Evolutionary conservation across 30 jellyfish, hydroid and myxozoan genomes (phyloP), one percentile per base, ranked within the genome.

Genomic region (Pelagia noctiluca): DNA sequence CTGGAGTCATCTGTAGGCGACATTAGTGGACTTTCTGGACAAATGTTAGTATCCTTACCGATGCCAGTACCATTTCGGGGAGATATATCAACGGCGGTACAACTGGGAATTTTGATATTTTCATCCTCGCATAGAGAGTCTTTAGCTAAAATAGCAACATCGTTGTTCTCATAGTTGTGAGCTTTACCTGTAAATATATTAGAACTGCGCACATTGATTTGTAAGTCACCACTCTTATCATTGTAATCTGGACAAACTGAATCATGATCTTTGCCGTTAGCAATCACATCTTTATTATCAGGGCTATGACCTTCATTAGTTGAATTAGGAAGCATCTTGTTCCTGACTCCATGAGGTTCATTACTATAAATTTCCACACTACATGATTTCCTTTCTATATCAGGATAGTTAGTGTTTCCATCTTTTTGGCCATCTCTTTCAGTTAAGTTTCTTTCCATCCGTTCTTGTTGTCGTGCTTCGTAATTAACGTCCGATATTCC

Each of bases 1-100:
- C n/a, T n/a, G n/a, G n/a, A 81, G 84, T 13, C 78, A 77, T 29
- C 78, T 81, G 11, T 82, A 79, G n/a, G 85, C 73, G 71, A 70
- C 57, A 46, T 13, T 16, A 52, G 26, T 2, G 12, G 68, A 52
- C 68, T 52, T 2, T 3, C 68, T 52, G n/a, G n/a, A n/a, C n/a
- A n/a, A 42, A 42, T 42, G 16, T 16, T 42, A 8, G 8, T 42
- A 42, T 42, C 16, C 8, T 42, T 16, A 42, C 57, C 57, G 16
- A 42, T 16, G 8, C 16, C 16, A 42, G 8, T 16, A 8, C 12
- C 57, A 42, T 42, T 42, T 16, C 16, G 12, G 16, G 16, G 16
- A 8, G 8, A 16, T 42, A 16, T 16, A 42, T 42, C 8, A 42
- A 16, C 57, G n/a, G n/a, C n/a, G n/a, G n/a, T n/a, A 42, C 57